Base-by-base conservation (phyloP, 1,140 invertebrate species). In the Lutraria rhynchaena region DNA sequence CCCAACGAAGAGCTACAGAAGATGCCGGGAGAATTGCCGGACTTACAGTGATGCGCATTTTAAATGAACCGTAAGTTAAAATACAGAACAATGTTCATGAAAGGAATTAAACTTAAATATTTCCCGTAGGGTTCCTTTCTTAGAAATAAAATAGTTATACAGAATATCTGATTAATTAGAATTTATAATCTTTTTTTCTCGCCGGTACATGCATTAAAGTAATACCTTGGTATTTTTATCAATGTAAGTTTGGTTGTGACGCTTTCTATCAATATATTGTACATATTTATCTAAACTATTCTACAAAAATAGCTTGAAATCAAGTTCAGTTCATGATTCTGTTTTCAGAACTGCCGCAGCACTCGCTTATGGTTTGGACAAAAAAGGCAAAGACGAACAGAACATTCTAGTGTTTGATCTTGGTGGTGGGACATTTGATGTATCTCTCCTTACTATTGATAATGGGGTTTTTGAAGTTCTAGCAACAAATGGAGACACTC, bases 351-450 rank as follows among this genome's bases (percentile, higher is more conserved):
- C 98, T 19, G 98, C 99, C 0, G 99, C 99, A 60, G 99, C 99
- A 76, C 99, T 99, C 93, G 99, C 99, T 82, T 99, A 99, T 88
- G 99, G 99, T 93, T 94, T 99, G 82, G 98, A 99, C 93, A 99
- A 99, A 93, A 98, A 98, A 92, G 98, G 98, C 85, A 98, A 98
- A 63, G 80, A 81, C 15, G 98, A 99, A 92, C 99, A 99, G 93
- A 99, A 99, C 89, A 97, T 99, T 41, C 93, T 99, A 41, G 98
- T 99, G 0, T 99, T 99, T 92, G 99, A 99, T 95, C 94, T 99
- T 92, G 99, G 99, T 90, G 99, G 99, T 93, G 99, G 99, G 93
- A 99, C 99, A 84, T 99, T 99, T 90, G 99, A 99, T 93, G 99
- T 99, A 0, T 99, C 98, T 75, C 94, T 99, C 9, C 94, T 99